phyloP scores from a whole-genome alignment of 2,888 invertebrate species.

The Chymomyza amoena region DNA sequence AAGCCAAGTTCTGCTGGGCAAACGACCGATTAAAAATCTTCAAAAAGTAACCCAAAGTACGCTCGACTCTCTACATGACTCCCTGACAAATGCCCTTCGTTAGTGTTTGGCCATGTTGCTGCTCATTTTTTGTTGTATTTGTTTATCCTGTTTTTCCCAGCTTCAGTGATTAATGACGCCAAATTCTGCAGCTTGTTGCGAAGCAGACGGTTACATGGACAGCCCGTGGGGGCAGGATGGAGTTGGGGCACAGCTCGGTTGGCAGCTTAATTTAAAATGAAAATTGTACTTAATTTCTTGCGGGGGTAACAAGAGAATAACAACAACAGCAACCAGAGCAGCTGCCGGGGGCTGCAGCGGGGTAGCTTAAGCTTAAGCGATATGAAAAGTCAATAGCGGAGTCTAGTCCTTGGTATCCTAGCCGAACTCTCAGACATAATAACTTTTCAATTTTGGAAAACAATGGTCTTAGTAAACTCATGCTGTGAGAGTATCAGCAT shows the following conservation, averaged over 20 bases:
- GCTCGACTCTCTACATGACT: not conserved
- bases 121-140: slow-evolving; percentile 29
- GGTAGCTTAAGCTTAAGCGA: not conserved
- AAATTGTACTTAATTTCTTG: slow-evolving; percentile 71
- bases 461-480: not conserved
- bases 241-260: slow-evolving; percentile 29
- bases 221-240: slow-evolving; percentile 4
- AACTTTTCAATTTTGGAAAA: not conserved
- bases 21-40: slow-evolving; percentile 59
- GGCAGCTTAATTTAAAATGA: slow-evolving; percentile 72
- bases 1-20: not conserved
- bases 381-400: not conserved
- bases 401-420: not conserved
- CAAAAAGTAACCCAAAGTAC: slow-evolving; percentile 61
- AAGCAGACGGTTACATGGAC: slow-evolving; percentile 6
- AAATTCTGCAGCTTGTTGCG: slow-evolving; percentile 42
- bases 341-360: not conserved
- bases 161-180: slow-evolving; percentile 68
- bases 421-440: not conserved
- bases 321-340: not conserved
- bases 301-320: not conserved
- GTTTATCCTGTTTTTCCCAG: slow-evolving; percentile 36
- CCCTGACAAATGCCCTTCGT: slow-evolving; percentile 63
- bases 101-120: slow-evolving; percentile 21
- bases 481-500: not conserved